Evolutionary conservation across 1,140 invertebrate genomes (phyloP).

Genomic region (Sycophaga agraensis): DNA sequence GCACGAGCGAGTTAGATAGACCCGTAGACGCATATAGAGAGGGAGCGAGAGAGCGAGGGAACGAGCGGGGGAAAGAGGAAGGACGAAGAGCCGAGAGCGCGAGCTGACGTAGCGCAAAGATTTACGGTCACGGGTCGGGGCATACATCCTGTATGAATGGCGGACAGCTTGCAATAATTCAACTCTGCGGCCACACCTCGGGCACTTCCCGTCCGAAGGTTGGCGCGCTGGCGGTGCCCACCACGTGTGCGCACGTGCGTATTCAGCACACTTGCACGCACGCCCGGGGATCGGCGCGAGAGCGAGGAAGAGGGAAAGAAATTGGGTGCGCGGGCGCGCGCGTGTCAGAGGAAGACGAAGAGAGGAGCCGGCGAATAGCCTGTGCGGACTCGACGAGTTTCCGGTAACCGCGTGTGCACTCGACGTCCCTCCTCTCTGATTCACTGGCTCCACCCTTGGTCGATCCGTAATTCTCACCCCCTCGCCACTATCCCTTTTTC

Average conservation of each 20-base stretch:
- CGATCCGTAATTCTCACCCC: conserved; percentile 7
- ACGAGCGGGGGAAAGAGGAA: background rate
- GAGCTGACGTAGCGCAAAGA: conserved; percentile 48
- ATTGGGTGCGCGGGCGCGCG: too few relatives aligned
- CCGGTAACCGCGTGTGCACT: conserved; percentile 48
- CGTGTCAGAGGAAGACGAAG: conserved; percentile 24
- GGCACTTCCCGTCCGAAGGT: conserved; percentile 53
- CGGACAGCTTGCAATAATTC: conserved; percentile 55
- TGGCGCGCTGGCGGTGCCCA: conserved; percentile 29
- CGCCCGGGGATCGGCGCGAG: background rate
- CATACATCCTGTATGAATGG: conserved; percentile 56
- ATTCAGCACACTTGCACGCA: conserved; percentile 28
- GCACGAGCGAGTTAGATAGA: background rate
- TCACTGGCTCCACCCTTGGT: conserved; percentile 20
- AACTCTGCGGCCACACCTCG: conserved; percentile 56
- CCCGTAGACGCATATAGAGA: background rate
- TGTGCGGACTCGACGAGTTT: conserved; percentile 43
- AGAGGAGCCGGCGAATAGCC: too few relatives aligned
- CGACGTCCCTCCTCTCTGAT: conserved; percentile 27
- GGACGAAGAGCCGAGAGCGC: background rate
- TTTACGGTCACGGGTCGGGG: conserved; percentile 47
- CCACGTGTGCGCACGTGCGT: background rate
- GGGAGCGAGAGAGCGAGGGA: background rate
- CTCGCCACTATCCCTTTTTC: conserved; percentile 4
- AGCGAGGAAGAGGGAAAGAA: conserved; percentile 26